Base-by-base conservation (phyloP, 2,113 vertebrate genomes). In the Pygoscelis antarcticus region DNA sequence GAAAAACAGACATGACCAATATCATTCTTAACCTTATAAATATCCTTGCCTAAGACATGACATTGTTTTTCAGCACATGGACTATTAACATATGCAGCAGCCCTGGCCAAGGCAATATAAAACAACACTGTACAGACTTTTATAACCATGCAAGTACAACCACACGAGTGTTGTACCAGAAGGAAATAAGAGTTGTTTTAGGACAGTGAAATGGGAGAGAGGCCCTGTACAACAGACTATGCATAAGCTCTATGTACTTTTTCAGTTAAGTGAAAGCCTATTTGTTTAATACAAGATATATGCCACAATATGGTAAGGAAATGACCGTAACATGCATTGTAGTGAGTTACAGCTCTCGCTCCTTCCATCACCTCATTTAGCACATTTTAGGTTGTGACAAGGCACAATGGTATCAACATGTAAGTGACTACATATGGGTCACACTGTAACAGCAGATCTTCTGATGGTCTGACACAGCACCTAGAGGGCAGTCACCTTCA, bases 81-180 rank as follows among this genome's bases (percentile, higher is more conserved):
- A 54, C 16, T 22, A 58, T 32, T 57, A 61, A 62, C 23, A n/a
- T 4, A 65, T 2, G n/a, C 54, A 92, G 76, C 52, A 75, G 51
- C 19, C 47, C 44, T n/a, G 76, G 32, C 38, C 49, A 83, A 78
- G 40, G 87, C 54, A 55, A 30, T 34, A 38, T 26, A 69, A 78
- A 69, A 26, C 34, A 83, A 38, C 8, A 36, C 19, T 22, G 16
- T 8, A 49, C 22, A 32, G 20, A 7, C 65, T 46, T 77, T 9
- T 22, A 47, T 32, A 64, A 52, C 38, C 21, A 19, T 17, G 10
- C 16, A 51, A 29, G 20, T 21, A 55, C n/a, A 40, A 32, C 14
- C 14, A 49, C 26, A 29, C 0, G 0, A 10, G 9, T 36, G 16
- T 36, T 23, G 18, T 32, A 52, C 42, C 72, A 77, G n/a, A 40